Evolutionary conservation across 2,797 vertebrate species (phyloP).

Genomic region (Hippopotamyrus pictus): DNA sequence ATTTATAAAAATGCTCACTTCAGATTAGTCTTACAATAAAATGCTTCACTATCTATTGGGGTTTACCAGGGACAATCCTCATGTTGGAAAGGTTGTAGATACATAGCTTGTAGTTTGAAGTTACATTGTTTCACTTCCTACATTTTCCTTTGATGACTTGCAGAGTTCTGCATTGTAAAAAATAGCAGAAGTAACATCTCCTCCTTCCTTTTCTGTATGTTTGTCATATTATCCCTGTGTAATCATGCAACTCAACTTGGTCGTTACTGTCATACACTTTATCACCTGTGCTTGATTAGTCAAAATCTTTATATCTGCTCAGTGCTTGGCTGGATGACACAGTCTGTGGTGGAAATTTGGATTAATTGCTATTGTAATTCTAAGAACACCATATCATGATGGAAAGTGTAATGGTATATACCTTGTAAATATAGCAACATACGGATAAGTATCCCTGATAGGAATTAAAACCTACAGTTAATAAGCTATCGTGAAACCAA

Average conservation of each 20-base stretch:
- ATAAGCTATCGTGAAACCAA: not conserved
- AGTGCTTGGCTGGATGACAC: not conserved
- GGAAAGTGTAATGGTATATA: not conserved
- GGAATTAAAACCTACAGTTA: not conserved
- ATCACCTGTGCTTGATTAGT: not conserved
- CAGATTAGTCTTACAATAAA: not conserved
- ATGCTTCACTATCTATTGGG: not conserved
- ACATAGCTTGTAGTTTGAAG: not conserved
- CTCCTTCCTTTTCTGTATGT: not conserved
- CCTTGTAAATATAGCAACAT: not conserved
- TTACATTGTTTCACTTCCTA: not conserved
- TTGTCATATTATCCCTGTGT: not conserved
- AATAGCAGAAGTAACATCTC: not conserved
- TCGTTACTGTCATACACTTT: not conserved
- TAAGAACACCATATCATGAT: not conserved
- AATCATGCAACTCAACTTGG: not conserved
- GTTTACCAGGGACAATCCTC: not conserved
- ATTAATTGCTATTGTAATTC: not conserved
- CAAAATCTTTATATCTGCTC: not conserved
- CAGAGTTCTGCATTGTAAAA: not conserved
- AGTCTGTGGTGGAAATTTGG: not conserved
- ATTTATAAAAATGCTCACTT: not conserved
- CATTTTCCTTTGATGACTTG: not conserved
- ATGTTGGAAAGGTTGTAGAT: not conserved
- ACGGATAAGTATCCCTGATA: not conserved